Evolutionary conservation across 1,140 invertebrate genomes (phyloP).

Genomic region (Leptonema lineaticorne): DNA sequence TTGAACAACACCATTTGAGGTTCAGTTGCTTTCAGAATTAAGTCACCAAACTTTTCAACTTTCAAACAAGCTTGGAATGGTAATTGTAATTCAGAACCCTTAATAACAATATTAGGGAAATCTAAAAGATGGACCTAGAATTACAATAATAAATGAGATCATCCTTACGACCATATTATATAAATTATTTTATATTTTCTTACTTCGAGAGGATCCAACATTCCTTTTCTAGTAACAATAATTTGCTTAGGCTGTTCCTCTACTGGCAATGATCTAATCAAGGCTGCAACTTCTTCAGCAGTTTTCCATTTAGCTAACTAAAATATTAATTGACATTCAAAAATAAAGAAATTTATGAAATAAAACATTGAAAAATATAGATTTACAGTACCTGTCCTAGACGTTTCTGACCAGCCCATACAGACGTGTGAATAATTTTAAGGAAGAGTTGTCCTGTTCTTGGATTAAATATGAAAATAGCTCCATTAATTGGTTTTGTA

Average conservation of each 20-base stretch:
- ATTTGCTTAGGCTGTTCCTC: constrained; percentile 99
- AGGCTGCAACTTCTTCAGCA: constrained; percentile 98
- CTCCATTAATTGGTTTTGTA: constrained; percentile 99
- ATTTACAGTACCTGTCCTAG: constrained; percentile 69
- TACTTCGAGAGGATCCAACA: constrained; percentile 96
- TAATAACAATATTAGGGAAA: constrained; percentile 99
- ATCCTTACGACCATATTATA: not conserved
- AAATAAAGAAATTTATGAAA: not conserved
- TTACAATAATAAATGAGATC: constrained; percentile 36
- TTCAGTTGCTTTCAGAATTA: constrained; percentile 98
- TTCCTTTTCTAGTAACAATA: constrained; percentile 98
- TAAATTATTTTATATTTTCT: constrained; percentile 7
- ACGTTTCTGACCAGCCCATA: constrained; percentile 98
- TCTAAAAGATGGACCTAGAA: constrained; percentile 89
- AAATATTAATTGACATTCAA: not conserved
- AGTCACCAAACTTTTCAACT: constrained; percentile 98
- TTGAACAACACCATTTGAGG: constrained; percentile 99
- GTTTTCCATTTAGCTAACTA: constrained; percentile 99
- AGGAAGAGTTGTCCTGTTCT: constrained; percentile 98
- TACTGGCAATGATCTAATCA: constrained; percentile 97
- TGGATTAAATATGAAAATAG: constrained; percentile 99
- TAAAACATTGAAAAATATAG: constrained; percentile 18
- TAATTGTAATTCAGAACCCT: constrained; percentile 96
- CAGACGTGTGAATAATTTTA: constrained; percentile 99
- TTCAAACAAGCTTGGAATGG: constrained; percentile 99